phyloP scores from a whole-genome alignment of 2,888 invertebrate genomes.

The Papilio gigon region DNA sequence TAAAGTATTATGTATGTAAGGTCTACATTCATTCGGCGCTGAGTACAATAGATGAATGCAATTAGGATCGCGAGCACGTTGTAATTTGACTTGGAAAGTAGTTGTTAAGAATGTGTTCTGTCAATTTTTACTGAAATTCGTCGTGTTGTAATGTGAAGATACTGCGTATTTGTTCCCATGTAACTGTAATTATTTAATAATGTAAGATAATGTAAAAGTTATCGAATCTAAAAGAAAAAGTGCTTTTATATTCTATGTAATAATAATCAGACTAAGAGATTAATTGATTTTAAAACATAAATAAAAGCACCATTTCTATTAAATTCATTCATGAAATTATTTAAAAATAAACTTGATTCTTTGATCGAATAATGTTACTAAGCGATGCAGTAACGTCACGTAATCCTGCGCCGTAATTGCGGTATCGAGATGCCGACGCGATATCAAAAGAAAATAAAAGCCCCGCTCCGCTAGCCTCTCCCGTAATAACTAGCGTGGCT shows the following conservation, averaged over 20 bases:
- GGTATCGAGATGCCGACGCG: slow-evolving; percentile 63
- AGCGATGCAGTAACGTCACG: slow-evolving; percentile 63
- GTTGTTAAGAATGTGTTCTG: slow-evolving; percentile 60
- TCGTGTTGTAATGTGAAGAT: slow-evolving; percentile 57
- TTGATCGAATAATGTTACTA: slow-evolving; percentile 49
- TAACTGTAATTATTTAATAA: slow-evolving; percentile 45
- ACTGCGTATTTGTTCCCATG: slow-evolving; percentile 40
- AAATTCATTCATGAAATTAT: too few relatives aligned
- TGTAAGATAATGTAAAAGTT: neutral
- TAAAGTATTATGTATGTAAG: slow-evolving; percentile 28
- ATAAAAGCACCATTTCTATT: too few relatives aligned
- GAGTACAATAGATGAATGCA: slow-evolving; percentile 61
- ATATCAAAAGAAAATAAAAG: slow-evolving; percentile 73
- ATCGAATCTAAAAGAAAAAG: neutral
- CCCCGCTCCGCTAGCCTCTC: slow-evolving; percentile 71
- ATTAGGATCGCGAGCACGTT: slow-evolving; percentile 67
- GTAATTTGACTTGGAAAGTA: slow-evolving; percentile 75
- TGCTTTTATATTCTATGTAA: neutral
- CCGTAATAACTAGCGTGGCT: slow-evolving; percentile 69
- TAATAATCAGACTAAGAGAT: too few relatives aligned
- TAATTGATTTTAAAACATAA: too few relatives aligned
- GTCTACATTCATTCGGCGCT: slow-evolving; percentile 49
- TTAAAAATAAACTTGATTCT: too few relatives aligned
- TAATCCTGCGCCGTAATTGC: slow-evolving; percentile 68
- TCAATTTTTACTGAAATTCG: slow-evolving; percentile 63